These are phyloP conservation scores for Siphlonurus alternatus DNA, from an alignment of 2,888 invertebrate genomes.

Conservation along the genomic window DNA sequence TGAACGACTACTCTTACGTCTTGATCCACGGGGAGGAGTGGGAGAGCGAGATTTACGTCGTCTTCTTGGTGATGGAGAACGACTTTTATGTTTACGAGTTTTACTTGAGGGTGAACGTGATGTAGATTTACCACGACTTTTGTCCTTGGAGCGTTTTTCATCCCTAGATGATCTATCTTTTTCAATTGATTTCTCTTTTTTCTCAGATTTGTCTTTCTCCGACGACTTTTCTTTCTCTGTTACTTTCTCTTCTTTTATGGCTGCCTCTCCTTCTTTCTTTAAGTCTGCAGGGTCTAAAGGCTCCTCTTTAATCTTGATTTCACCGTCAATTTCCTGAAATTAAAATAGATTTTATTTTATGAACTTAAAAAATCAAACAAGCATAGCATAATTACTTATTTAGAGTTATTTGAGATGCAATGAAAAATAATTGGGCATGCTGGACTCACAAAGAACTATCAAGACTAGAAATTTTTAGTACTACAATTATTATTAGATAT, in stretches of 20 bases:
- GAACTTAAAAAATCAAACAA: no score
- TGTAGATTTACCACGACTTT: background rate
- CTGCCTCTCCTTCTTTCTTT: constrained; percentile 5
- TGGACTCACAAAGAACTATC: no score
- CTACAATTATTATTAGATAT: no score
- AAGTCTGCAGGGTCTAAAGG: no score
- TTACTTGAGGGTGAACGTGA: background rate
- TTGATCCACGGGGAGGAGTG: background rate
- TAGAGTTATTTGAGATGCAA: no score
- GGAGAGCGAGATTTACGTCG: constrained; percentile 2
- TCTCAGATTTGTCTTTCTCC: no score
- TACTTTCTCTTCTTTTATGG: constrained; percentile 7
- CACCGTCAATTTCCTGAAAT: no score
- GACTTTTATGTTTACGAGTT: background rate
- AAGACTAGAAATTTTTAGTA: no score
- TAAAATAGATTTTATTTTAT: no score
- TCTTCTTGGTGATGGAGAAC: background rate
- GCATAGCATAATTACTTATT: no score
- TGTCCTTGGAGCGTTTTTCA: background rate
- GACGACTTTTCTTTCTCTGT: constrained; percentile 11
- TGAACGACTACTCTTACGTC: constrained; percentile 23
- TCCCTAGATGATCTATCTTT: background rate
- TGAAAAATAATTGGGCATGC: no score
- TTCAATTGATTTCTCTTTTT: background rate
- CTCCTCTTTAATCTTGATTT: no score